Evolutionary conservation across 1,140 invertebrate species (phyloP).

Genomic region (Macrobrachium nipponense): DNA sequence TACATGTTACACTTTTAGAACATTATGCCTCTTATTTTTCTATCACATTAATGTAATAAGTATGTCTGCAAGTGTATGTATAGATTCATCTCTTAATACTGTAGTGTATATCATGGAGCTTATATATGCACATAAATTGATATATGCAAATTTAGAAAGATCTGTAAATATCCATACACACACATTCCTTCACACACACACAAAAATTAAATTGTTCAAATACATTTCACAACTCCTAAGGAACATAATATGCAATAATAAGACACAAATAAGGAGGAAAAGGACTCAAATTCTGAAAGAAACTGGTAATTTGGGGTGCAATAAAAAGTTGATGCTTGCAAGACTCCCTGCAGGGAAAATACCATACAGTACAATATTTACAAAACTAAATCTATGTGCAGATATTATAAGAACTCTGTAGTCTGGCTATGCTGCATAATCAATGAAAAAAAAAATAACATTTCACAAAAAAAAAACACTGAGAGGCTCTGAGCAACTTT

Average conservation of each 20-base stretch:
- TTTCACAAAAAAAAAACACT: constrained; percentile 34
- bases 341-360: constrained; percentile 38
- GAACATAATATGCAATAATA: neutral
- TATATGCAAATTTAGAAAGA: no score
- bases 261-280: neutral
- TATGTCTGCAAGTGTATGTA: no score
- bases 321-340: constrained; percentile 41
- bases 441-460: constrained; percentile 33
- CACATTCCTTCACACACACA: no score
- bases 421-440: constrained; percentile 48
- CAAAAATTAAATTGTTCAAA: no score
- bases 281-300: no score
- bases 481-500: constrained; percentile 46
- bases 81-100: no score
- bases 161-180: no score
- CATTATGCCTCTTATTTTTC: no score
- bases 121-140: no score
- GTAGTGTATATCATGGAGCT: no score
- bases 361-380: constrained; percentile 20
- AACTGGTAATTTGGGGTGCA: constrained; percentile 7
- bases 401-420: constrained; percentile 35
- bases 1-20: no score
- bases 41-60: no score
- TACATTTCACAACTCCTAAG: neutral
- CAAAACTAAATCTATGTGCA: constrained; percentile 54